phyloP scores from a whole-genome alignment of 2,797 vertebrate species.

The Xenopus petersii region DNA sequence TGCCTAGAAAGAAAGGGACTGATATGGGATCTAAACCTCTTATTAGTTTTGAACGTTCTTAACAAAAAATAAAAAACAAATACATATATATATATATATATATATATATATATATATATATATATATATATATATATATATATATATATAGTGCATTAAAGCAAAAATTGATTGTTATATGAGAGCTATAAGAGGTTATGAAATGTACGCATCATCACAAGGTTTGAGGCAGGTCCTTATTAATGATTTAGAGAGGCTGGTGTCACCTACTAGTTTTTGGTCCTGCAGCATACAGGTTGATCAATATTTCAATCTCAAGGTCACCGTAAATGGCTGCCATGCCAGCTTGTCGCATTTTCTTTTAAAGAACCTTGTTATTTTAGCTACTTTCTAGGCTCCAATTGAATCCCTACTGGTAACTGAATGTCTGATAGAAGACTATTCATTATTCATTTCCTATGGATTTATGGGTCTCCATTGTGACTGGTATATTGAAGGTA shows the following conservation, averaged over 20 bases:
- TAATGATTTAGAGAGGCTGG: slow-evolving; percentile 85
- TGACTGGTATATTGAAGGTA: background rate
- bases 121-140: too few relatives aligned
- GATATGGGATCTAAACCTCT: too few relatives aligned
- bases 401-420: slow-evolving; percentile 1
- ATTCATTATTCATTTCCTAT: slow-evolving; percentile 4
- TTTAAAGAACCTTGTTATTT: slow-evolving; percentile 40
- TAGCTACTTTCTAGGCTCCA: background rate
- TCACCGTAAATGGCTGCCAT: slow-evolving; percentile 69
- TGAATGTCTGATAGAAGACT: background rate
- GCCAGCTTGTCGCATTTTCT: slow-evolving; percentile 43
- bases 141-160: background rate
- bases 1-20: too few relatives aligned
- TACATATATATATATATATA: too few relatives aligned
- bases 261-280: slow-evolving; percentile 77
- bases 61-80: too few relatives aligned
- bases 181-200: slow-evolving; percentile 4
- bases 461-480: background rate
- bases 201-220: background rate
- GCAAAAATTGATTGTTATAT: slow-evolving; percentile 1
- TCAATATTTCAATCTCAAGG: slow-evolving; percentile 86
- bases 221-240: slow-evolving; percentile 59
- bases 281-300: slow-evolving; percentile 66
- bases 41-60: too few relatives aligned
- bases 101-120: too few relatives aligned